These are phyloP conservation scores for Phymastichus coffea DNA, from an alignment of 1,140 invertebrate species.

Conservation along the genomic window DNA sequence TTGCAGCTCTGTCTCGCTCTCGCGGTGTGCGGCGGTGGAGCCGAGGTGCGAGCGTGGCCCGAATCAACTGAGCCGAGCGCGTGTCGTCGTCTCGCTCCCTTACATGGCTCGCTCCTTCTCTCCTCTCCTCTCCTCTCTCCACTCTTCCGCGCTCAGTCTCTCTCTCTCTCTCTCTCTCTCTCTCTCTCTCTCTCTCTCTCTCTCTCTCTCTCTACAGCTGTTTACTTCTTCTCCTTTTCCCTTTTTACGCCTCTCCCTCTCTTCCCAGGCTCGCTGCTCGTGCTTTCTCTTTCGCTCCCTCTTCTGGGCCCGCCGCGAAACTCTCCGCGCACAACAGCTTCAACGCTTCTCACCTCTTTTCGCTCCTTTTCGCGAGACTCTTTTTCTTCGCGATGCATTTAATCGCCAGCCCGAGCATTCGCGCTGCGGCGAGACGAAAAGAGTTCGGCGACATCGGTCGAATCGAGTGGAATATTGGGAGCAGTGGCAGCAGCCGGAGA, in stretches of 20 bases:
- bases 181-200: conserved; percentile 21
- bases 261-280: conserved; percentile 10
- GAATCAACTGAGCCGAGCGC: conserved; percentile 11
- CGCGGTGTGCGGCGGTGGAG: not conserved
- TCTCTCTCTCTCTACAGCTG: conserved; percentile 3
- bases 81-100: conserved; percentile 1
- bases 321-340: too few relatives aligned
- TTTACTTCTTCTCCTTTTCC: conserved; percentile 9
- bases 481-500: not conserved
- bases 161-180: too few relatives aligned
- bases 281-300: conserved; percentile 20
- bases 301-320: conserved; percentile 23
- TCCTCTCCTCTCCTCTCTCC: too few relatives aligned
- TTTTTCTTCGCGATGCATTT: too few relatives aligned
- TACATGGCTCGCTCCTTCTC: not conserved
- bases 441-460: not conserved
- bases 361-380: too few relatives aligned
- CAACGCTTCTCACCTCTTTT: too few relatives aligned
- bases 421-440: not conserved
- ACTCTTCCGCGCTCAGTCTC: too few relatives aligned
- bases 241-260: not conserved
- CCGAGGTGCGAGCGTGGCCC: conserved; percentile 17
- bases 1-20: not conserved
- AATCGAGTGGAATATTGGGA: not conserved
- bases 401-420: not conserved